Conservation (phyloP, 2,888 invertebrate species). For the Callimorpha dominula region DNA sequence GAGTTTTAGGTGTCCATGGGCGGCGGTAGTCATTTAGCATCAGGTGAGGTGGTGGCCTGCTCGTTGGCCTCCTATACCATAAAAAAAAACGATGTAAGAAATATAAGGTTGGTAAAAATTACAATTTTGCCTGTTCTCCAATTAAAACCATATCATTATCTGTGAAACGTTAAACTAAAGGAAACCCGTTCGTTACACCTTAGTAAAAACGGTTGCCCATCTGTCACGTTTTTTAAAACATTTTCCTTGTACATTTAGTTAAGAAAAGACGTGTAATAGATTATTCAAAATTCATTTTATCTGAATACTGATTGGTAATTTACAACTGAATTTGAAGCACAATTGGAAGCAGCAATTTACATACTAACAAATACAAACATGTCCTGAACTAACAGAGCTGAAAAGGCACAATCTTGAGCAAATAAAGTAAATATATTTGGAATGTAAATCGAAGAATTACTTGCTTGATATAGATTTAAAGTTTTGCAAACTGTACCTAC, state of each 20-base stretch:
- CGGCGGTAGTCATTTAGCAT: no score
- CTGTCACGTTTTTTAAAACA: not conserved
- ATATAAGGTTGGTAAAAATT: no score
- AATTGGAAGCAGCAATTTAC: not conserved
- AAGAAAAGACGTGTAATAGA: slow-evolving; percentile 19
- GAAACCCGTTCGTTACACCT: slow-evolving; percentile 13
- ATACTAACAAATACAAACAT: not conserved
- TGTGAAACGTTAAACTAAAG: slow-evolving; percentile 3
- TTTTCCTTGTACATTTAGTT: slow-evolving; percentile 24
- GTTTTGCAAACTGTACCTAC: not conserved
- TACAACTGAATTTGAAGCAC: not conserved
- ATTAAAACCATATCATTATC: no score
- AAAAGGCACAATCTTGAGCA: not conserved
- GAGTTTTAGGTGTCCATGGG: no score
- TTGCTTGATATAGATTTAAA: not conserved
- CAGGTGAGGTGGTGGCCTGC: no score
- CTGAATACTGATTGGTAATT: slow-evolving; percentile 7
- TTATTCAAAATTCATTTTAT: slow-evolving; percentile 10
- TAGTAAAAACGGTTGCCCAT: slow-evolving; percentile 15
- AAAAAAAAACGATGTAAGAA: no score
- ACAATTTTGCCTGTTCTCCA: no score
- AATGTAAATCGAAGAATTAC: not conserved
- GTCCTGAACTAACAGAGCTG: not conserved
- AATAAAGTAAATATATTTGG: not conserved
- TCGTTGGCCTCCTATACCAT: no score